Evolutionary conservation across 2,797 vertebrate species (phyloP), one percentile per base, ranked within the genome.

Genomic region (Chlorospingus semifuscus): DNA sequence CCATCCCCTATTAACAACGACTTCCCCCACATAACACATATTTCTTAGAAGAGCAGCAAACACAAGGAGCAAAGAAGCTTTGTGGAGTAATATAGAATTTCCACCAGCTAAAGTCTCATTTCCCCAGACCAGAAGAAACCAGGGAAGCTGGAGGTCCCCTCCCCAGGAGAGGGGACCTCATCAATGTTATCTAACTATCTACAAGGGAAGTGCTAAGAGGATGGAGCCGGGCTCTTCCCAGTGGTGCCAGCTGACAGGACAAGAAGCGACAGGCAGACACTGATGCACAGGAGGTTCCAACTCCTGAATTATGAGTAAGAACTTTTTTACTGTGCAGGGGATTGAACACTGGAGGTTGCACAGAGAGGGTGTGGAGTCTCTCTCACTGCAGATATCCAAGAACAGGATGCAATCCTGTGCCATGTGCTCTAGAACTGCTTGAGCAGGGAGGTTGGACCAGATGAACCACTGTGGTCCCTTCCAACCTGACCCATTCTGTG

Each of bases 401-500:
- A 64, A 64, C 6, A 18, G 14, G 29, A 83, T 50, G 17, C 50
- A 50, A 19, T 63, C 29, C 50, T 44, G 29, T 22, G 29, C 53
- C 17, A 39, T 9, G 20, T 13, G 44, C 21, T 44, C 64, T 44
- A 17, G 20, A 36, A 44, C 20, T 30, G 44, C 44, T 42, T 24
- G 41, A 75, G 49, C 27, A 89, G 11, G 36, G 13, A 61, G 2
- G 6, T 1, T 56, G 24, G 17, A 56, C 56, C 17, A 63, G 11
- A 29, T n/a, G 4, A 63, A 13, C 14, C 42, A 70, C 19, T 22
- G 10, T 6, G 12, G 10, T 76, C n/a, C 24, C 17, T 50, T 77
- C 14, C 71, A 64, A 34, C 12, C 29, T 19, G 6, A 76, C 12
- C 7, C 20, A 22, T 50, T 42, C 63, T 60, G 29, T 0, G 0